These are phyloP conservation scores for Etheostoma spectabile DNA, from an alignment of 2,113 vertebrate species.

Conservation along the genomic window DNA sequence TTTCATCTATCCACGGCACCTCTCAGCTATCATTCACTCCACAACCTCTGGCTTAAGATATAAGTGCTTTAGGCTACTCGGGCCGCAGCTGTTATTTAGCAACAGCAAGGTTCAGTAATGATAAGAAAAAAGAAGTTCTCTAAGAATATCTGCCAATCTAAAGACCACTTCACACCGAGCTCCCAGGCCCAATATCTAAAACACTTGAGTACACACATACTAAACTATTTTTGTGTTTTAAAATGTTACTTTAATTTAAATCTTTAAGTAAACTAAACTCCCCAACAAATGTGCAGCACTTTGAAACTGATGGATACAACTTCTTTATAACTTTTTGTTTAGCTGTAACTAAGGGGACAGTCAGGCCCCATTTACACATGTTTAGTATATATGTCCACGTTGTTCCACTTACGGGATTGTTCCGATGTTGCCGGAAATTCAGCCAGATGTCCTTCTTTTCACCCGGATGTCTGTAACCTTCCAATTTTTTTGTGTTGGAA, in stretches of 20 bases:
- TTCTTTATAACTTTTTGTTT: neutral
- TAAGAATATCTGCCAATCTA: neutral
- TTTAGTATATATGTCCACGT: no score
- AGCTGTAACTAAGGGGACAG: no score
- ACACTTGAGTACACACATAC: neutral
- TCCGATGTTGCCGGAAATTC: no score
- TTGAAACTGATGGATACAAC: neutral
- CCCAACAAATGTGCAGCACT: neutral
- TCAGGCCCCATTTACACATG: no score
- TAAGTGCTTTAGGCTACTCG: neutral
- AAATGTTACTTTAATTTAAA: constrained; percentile 21
- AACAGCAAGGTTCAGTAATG: neutral
- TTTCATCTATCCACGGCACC: constrained; percentile 74
- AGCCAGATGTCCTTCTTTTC: no score
- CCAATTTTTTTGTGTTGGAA: no score
- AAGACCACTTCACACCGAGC: neutral
- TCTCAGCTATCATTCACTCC: constrained; percentile 65
- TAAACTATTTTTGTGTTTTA: neutral
- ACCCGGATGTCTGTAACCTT: no score
- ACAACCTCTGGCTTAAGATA: constrained; percentile 30
- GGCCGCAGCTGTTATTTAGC: constrained; percentile 20
- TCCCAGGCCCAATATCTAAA: neutral
- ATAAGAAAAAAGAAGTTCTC: neutral
- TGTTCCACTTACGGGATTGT: no score
- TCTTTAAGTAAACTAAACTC: constrained; percentile 9